A percentile compares a stretch with the other conserved stretches of the same genome.
phyloP scores from a whole-genome alignment of 2,888 invertebrate species.

The Salpingus planirostris region DNA sequence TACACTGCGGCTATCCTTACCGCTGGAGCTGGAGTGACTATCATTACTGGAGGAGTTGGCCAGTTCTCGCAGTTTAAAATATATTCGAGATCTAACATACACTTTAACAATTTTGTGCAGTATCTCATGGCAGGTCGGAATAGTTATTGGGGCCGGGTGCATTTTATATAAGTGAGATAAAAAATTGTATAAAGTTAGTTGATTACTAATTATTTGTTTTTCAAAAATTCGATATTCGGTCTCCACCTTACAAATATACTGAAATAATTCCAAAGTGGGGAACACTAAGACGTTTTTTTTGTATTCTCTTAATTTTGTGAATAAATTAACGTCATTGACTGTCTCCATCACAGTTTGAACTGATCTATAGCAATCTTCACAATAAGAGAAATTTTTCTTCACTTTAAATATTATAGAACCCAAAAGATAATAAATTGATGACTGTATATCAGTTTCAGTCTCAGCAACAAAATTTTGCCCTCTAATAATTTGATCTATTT shows the following conservation, averaged over 20 bases:
- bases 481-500: too few relatives aligned
- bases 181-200: neutral
- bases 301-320: constrained; percentile 2
- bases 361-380: neutral
- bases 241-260: neutral
- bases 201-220: neutral
- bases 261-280: constrained; percentile 1
- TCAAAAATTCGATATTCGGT: neutral
- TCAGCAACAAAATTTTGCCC: too few relatives aligned
- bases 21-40: too few relatives aligned
- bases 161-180: neutral
- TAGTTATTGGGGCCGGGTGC: too few relatives aligned
- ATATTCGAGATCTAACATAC: neutral
- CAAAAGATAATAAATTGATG: neutral
- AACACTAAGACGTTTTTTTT: constrained; percentile 1
- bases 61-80: neutral
- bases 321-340: constrained; percentile 2
- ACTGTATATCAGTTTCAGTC: neutral
- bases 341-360: too few relatives aligned
- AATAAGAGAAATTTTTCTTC: neutral
- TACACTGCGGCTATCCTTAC: too few relatives aligned
- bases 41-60: too few relatives aligned
- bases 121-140: neutral
- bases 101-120: neutral
- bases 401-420: neutral